Base-by-base conservation (phyloP, 2,888 invertebrate genomes). In the Melinaea marsaeus region DNA sequence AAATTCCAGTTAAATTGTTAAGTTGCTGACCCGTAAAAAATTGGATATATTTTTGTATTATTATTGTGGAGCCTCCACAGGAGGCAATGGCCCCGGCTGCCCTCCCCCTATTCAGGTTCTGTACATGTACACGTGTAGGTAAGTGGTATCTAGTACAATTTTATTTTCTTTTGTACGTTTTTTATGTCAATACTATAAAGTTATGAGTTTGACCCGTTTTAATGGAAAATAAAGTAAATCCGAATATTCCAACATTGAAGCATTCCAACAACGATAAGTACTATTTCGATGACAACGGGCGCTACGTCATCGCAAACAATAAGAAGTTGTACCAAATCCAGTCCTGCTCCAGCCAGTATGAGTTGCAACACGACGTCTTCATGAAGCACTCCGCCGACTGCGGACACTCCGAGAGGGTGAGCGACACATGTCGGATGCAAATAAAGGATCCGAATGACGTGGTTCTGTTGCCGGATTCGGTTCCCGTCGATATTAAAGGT, bases 291-390 rank as follows among this genome's bases (percentile, higher is more conserved):
- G 67, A 70, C 4, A 65, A 71, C 56, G 88, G 90, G 4, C 83
- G 87, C 2, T 85, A 84, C 64, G 33, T 74, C 2, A 59, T 74
- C 4, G 69, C 78, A 42, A 64, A 74, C 2, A 77, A 76, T 0
- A 71, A 79, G 13, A 87, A 83, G 64, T 4, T 82, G 0, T 84
- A 88, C 71, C 83, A 87, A 68, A 64, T 75, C 7, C 81, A 78
- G 0, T 66, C 79, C 0, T 89, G 88, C 72, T 75, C 80, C 1
- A 86, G 84, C 65, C 65, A 75, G 2, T 86, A 84, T 69, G 75
- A 74, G 2, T 63, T 87, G 3, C 68, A 70, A 2, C 73, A 78
- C 2, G 75, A 78, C 0, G 61, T 79, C 7, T 67, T 74, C 4
- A 70, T 79, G 0, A 72, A 88, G 3, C 58, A 64, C 5, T 75